Evolutionary conservation across 1,140 invertebrate genomes (phyloP).

Genomic region (Maniola jurtina): DNA sequence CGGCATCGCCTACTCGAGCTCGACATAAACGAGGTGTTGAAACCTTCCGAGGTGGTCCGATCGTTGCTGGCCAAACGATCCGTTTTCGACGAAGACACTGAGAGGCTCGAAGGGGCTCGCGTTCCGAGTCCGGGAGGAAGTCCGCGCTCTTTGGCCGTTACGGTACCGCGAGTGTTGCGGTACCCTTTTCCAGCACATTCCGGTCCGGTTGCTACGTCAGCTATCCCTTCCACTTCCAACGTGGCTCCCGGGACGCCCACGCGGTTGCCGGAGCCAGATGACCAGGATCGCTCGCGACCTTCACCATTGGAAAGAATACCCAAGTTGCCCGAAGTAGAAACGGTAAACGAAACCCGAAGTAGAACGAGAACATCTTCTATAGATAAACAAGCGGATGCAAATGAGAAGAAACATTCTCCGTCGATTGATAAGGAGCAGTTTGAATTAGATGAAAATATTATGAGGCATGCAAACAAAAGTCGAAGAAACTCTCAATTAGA

Average conservation of each 20-base stretch:
- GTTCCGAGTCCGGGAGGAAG: slow-evolving; percentile 59
- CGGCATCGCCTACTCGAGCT: slow-evolving; percentile 85
- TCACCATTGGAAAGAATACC: slow-evolving; percentile 39
- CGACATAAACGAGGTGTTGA: slow-evolving; percentile 84
- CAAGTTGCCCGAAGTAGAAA: slow-evolving; percentile 49
- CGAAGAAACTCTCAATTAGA: background rate
- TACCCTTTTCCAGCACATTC: slow-evolving; percentile 87
- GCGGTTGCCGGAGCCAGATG: slow-evolving; percentile 60
- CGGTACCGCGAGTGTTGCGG: slow-evolving; percentile 82
- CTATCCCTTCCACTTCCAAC: slow-evolving; percentile 70
- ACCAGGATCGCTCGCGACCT: slow-evolving; percentile 67
- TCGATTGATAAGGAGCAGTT: slow-evolving; percentile 22
- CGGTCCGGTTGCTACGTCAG: slow-evolving; percentile 62
- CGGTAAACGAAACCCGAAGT: slow-evolving; percentile 39
- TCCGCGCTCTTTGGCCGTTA: slow-evolving; percentile 72
- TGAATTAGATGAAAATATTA: slow-evolving; percentile 22
- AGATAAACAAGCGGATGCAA: slow-evolving; percentile 37
- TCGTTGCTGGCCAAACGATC: slow-evolving; percentile 94
- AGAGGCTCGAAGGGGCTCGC: slow-evolving; percentile 91
- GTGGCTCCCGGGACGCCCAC: slow-evolving; percentile 25
- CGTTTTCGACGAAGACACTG: slow-evolving; percentile 97
- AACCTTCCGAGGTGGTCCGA: slow-evolving; percentile 96
- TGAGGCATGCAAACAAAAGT: slow-evolving; percentile 10
- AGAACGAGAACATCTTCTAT: slow-evolving; percentile 56
- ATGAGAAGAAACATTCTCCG: slow-evolving; percentile 33